These are phyloP conservation scores for Dysidea cf. avara DNA, from an alignment of 37 sponge, comb jelly and placozoan genomes.

Conservation along the genomic window DNA sequence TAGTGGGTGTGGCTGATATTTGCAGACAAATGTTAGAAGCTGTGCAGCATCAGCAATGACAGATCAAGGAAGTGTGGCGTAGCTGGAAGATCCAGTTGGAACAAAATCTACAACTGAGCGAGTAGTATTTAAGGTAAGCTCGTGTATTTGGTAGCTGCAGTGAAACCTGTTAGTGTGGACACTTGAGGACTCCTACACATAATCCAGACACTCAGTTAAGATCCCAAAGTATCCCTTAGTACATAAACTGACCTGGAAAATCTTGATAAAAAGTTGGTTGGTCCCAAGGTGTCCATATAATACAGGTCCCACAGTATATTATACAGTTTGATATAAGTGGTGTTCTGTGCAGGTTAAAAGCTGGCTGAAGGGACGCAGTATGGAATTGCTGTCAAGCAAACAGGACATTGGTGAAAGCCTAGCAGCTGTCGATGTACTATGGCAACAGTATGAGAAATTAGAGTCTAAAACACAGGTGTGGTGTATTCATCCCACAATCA, in stretches of 20 bases:
- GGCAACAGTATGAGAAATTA: conserved; percentile 38
- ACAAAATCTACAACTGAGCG: conserved; percentile 63
- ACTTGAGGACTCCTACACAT: too few species aligned
- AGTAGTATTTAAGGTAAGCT: conserved; percentile 41
- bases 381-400: conserved; percentile 44
- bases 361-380: conserved; percentile 68
- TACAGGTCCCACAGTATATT: too few species aligned
- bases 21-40: conserved; percentile 52
- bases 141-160: not conserved
- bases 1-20: too few species aligned
- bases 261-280: too few species aligned
- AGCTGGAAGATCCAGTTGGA: conserved; percentile 41
- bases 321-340: not conserved
- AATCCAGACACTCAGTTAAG: too few species aligned
- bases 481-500: not conserved
- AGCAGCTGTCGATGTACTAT: conserved; percentile 21
- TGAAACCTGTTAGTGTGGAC: too few species aligned
- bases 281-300: too few species aligned
- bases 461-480: conserved; percentile 66
- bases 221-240: too few species aligned
- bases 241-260: too few species aligned
- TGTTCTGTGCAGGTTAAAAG: conserved; percentile 10
- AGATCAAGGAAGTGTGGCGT: conserved; percentile 66
- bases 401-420: conserved; percentile 49
- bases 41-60: conserved; percentile 22